Conservation (phyloP, 2,888 invertebrate species). For the Caenorhabditis imperialis region DNA sequence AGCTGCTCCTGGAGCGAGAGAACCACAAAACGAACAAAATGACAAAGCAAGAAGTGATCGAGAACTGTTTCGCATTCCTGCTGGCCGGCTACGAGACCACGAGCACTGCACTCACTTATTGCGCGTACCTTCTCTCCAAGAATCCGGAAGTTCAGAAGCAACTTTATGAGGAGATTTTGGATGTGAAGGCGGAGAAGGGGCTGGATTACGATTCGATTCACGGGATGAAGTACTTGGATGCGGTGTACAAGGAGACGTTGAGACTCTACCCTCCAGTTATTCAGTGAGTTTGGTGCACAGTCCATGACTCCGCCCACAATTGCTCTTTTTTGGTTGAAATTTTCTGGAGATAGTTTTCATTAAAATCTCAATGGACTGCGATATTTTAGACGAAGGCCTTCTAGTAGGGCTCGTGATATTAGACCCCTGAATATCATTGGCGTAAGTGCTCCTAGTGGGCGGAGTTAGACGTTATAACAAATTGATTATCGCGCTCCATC, state of each 20-base stretch:
- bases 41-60: slow-evolving; percentile 75
- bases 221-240: slow-evolving; percentile 72
- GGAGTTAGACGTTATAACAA: too few species aligned
- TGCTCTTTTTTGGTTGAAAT: neutral
- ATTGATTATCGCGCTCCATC: too few species aligned
- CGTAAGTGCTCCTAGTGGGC: too few species aligned
- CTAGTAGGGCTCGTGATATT: too few species aligned
- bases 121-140: slow-evolving; percentile 80
- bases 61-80: slow-evolving; percentile 80
- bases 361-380: too few species aligned
- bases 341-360: too few species aligned
- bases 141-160: slow-evolving; percentile 80
- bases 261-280: slow-evolving; percentile 73
- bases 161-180: slow-evolving; percentile 79
- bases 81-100: slow-evolving; percentile 82
- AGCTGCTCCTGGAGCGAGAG: slow-evolving; percentile 58
- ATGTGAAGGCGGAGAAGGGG: slow-evolving; percentile 68
- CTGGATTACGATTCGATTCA: slow-evolving; percentile 56
- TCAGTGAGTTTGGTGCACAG: too few species aligned
- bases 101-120: slow-evolving; percentile 80
- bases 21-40: slow-evolving; percentile 45
- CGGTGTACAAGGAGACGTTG: slow-evolving; percentile 74
- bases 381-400: too few species aligned
- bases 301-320: too few species aligned
- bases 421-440: too few species aligned